Evolutionary conservation across 2,797 vertebrate species (phyloP).

Genomic region (Ctenochaetus hawaiiensis): DNA sequence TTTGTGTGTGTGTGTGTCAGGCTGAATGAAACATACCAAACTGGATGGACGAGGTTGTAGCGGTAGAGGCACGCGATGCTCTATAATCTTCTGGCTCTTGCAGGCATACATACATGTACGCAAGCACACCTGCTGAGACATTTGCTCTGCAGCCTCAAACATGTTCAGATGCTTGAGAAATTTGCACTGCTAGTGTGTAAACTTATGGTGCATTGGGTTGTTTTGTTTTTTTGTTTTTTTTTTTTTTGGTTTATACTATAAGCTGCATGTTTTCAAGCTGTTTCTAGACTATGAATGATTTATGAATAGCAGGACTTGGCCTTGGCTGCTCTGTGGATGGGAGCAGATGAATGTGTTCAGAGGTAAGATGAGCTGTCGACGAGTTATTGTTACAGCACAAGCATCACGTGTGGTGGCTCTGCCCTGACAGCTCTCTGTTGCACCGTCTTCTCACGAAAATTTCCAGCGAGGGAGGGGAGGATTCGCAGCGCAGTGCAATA

Average conservation of each 20-base stretch:
- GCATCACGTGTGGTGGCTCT: slow-evolving; percentile 74
- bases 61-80: slow-evolving; percentile 69
- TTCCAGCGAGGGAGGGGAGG: slow-evolving; percentile 66
- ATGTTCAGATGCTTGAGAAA: not conserved
- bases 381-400: slow-evolving; percentile 79
- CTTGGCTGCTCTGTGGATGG: slow-evolving; percentile 23
- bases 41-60: slow-evolving; percentile 79
- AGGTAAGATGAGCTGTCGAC: slow-evolving; percentile 76
- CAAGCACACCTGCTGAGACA: slow-evolving; percentile 23
- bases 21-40: slow-evolving; percentile 79
- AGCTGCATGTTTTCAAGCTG: slow-evolving; percentile 20
- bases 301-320: slow-evolving; percentile 23
- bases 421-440: slow-evolving; percentile 77
- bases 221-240: not conserved
- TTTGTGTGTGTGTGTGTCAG: slow-evolving; percentile 50
- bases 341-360: slow-evolving; percentile 58
- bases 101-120: slow-evolving; percentile 48
- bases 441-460: slow-evolving; percentile 82
- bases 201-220: not conserved
- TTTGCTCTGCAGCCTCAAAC: slow-evolving; percentile 21
- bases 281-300: slow-evolving; percentile 9
- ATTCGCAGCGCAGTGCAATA: slow-evolving; percentile 34
- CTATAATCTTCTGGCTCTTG: slow-evolving; percentile 58
- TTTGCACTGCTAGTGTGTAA: not conserved
- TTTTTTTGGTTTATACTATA: not conserved